Percentiles rank a stretch among this genome's conserved stretches.
Conservation (phyloP, 2,888 invertebrate species). For the Netelia melanura region DNA sequence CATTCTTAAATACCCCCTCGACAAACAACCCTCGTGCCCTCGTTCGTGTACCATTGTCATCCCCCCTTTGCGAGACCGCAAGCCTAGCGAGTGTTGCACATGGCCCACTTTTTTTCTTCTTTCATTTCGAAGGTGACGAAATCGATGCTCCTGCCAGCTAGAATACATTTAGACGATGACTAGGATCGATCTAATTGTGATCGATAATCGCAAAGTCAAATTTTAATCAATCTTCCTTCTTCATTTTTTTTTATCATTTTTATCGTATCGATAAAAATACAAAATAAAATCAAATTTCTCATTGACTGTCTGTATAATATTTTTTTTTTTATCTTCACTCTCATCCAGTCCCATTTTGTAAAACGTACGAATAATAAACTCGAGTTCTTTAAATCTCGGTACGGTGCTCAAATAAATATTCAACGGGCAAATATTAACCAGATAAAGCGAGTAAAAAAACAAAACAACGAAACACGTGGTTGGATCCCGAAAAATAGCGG, state of each 20-base stretch:
- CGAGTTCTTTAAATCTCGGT: too few species aligned
- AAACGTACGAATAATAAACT: too few species aligned
- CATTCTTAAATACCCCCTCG: conserved; percentile 76
- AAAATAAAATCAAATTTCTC: too few species aligned
- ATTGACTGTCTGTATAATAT: too few species aligned
- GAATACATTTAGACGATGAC: not conserved
- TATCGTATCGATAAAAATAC: conserved; percentile 9
- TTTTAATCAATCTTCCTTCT: too few species aligned
- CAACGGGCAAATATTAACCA: not conserved
- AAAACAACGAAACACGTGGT: conserved; percentile 19
- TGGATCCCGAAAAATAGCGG: not conserved
- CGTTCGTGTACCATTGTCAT: conserved; percentile 63
- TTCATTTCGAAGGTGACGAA: not conserved
- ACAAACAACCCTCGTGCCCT: conserved; percentile 71
- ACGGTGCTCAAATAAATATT: too few species aligned
- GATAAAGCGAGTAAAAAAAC: conserved; percentile 60
- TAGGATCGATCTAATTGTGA: too few species aligned
- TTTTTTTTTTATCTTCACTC: too few species aligned
- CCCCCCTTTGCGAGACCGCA: not conserved
- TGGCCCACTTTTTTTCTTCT: not conserved
- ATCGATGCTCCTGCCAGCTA: not conserved
- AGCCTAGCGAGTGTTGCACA: not conserved
- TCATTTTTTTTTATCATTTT: too few species aligned
- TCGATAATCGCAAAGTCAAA: too few species aligned
- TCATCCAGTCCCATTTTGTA: too few species aligned